These are phyloP conservation scores for Globia sparganii DNA, from an alignment of 2,888 invertebrate species.

Conservation along the genomic window DNA sequence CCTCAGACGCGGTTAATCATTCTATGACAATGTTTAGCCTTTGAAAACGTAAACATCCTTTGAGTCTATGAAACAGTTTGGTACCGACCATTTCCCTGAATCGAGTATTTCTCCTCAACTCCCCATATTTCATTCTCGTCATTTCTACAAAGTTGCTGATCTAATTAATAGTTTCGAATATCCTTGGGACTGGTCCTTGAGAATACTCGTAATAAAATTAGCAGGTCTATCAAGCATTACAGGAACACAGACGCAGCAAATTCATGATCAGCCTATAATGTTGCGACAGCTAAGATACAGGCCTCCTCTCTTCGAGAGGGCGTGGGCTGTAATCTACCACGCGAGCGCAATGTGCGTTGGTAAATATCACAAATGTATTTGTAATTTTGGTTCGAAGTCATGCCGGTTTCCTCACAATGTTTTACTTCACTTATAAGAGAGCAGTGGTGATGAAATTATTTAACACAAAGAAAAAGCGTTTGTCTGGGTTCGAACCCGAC, in stretches of 20 bases:
- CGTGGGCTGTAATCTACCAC: not conserved
- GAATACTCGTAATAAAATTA: not conserved
- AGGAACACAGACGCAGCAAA: not conserved
- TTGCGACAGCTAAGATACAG: not conserved
- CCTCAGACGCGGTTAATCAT: not conserved
- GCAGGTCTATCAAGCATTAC: not conserved
- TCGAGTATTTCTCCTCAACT: not conserved
- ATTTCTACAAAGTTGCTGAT: not conserved
- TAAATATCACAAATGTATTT: no score
- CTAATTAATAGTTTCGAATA: not conserved
- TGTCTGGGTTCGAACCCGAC: not conserved
- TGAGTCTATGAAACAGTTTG: not conserved
- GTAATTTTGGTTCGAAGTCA: no score
- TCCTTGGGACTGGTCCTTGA: not conserved
- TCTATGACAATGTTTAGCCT: not conserved
- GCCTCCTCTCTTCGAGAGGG: not conserved
- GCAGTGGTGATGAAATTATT: not conserved
- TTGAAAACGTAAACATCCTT: not conserved
- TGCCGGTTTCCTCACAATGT: no score
- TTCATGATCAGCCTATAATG: not conserved
- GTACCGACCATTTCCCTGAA: not conserved
- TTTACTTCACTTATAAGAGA: not conserved
- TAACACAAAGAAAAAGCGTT: not conserved
- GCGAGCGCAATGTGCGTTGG: not conserved
- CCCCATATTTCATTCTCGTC: not conserved